A percentile compares a stretch with the other conserved stretches of the same genome.
Conservation (phyloP, 2,113 vertebrate species). For the Platichthys stellatus region DNA sequence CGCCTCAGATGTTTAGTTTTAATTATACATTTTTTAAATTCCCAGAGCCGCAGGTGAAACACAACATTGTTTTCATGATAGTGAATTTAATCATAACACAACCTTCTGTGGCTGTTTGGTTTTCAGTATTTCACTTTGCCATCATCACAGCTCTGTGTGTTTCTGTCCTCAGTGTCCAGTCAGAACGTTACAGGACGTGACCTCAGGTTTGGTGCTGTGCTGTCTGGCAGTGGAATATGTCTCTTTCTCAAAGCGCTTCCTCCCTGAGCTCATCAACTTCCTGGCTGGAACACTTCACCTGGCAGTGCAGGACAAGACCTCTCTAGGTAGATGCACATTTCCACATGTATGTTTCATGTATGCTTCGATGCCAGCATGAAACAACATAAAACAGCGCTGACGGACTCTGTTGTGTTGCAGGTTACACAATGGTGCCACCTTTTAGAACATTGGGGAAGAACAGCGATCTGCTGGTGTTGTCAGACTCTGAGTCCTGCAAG, state of each 20-base stretch:
- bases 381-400: background rate
- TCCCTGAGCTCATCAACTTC: conserved; percentile 93
- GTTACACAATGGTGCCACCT: conserved; percentile 84
- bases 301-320: conserved; percentile 80
- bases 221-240: conserved; percentile 90
- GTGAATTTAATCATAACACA: background rate
- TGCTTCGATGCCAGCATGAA: background rate
- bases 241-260: conserved; percentile 88
- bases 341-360: background rate
- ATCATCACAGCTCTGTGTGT: background rate
- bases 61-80: background rate
- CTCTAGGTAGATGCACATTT: conserved; percentile 75
- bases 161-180: conserved; percentile 85
- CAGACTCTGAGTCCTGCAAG: conserved; percentile 70
- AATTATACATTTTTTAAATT: too few relatives aligned
- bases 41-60: too few relatives aligned
- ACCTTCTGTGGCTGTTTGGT: background rate
- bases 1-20: background rate
- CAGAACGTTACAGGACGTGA: conserved; percentile 83
- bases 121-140: background rate
- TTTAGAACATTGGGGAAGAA: conserved; percentile 85
- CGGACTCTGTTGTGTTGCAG: conserved; percentile 74
- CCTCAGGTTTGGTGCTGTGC: conserved; percentile 88
- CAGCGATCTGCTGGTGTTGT: conserved; percentile 84
- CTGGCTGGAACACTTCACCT: conserved; percentile 88